Evolutionary conservation across 2,113 vertebrate species (phyloP).

Genomic region (Malurus alboscapulatus): DNA sequence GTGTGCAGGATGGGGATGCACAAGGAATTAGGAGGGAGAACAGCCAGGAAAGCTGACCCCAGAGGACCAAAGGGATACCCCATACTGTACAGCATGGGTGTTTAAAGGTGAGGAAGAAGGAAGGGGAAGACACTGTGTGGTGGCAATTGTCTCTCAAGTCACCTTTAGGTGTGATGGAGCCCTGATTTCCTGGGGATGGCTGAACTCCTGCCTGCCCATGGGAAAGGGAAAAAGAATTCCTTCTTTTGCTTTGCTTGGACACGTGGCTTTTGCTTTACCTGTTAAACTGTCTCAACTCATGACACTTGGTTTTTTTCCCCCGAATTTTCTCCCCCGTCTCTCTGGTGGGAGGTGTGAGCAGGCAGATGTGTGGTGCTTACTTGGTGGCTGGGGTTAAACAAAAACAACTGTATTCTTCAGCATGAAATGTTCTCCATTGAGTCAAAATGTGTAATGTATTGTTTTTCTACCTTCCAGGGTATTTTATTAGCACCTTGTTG

Average conservation of each 20-base stretch:
- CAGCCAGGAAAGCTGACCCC: not conserved
- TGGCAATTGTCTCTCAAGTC: not conserved
- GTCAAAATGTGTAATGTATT: not conserved
- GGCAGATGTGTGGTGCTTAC: not conserved
- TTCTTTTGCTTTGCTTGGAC: not conserved
- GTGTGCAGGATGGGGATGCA: fast-evolving
- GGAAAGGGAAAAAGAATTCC: not conserved
- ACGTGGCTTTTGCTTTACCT: not conserved
- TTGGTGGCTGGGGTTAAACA: not conserved
- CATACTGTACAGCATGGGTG: not conserved
- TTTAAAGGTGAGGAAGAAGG: not conserved
- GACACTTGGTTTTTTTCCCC: not conserved
- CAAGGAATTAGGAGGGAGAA: not conserved
- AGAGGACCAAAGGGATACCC: not conserved
- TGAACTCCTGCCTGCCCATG: not conserved
- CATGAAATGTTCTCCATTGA: not conserved
- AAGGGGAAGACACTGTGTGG: not conserved
- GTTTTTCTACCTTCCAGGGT: not conserved
- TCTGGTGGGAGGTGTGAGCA: not conserved
- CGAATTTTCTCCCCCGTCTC: not conserved
- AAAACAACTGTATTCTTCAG: not conserved
- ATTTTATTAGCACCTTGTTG: not conserved
- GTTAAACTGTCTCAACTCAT: not conserved
- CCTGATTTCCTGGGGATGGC: not conserved
- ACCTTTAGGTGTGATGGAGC: not conserved